phyloP scores from a whole-genome alignment of 2,113 vertebrate genomes.

The Trinectes maculatus region DNA sequence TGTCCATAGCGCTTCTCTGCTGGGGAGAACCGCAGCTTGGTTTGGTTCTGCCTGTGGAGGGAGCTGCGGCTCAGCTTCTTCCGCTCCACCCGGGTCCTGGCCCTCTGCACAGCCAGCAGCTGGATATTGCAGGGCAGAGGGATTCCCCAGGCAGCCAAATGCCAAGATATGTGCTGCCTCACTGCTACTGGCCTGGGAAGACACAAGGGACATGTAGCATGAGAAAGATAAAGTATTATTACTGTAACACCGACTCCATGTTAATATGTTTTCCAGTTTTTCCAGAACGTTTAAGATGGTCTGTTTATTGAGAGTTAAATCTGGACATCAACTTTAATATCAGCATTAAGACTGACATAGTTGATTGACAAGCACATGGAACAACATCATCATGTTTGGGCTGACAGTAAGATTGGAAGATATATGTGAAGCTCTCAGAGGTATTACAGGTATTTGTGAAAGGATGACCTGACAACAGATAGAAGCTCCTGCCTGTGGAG shows the following conservation, averaged over 20 bases:
- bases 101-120: slow-evolving; percentile 56
- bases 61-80: slow-evolving; percentile 71
- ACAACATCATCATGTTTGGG: too few species aligned
- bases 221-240: too few species aligned
- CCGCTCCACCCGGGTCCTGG: slow-evolving; percentile 53
- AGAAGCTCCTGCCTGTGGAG: too few species aligned
- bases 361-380: too few species aligned
- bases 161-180: slow-evolving; percentile 67
- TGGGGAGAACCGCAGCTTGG: slow-evolving; percentile 57
- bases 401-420: too few species aligned
- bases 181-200: slow-evolving; percentile 69
- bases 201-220: not conserved
- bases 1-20: slow-evolving; percentile 62
- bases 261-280: too few species aligned
- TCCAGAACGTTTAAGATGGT: too few species aligned
- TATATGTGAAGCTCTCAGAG: too few species aligned
- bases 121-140: slow-evolving; percentile 50
- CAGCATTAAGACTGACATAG: too few species aligned
- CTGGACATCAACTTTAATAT: too few species aligned
- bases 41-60: slow-evolving; percentile 77
- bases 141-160: slow-evolving; percentile 69
- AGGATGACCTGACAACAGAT: not conserved
- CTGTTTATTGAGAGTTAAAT: too few species aligned
- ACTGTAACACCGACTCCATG: too few species aligned
- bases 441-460: not conserved